Conservation (phyloP, 2,888 invertebrate species). For the Agriopis aurantiaria region DNA sequence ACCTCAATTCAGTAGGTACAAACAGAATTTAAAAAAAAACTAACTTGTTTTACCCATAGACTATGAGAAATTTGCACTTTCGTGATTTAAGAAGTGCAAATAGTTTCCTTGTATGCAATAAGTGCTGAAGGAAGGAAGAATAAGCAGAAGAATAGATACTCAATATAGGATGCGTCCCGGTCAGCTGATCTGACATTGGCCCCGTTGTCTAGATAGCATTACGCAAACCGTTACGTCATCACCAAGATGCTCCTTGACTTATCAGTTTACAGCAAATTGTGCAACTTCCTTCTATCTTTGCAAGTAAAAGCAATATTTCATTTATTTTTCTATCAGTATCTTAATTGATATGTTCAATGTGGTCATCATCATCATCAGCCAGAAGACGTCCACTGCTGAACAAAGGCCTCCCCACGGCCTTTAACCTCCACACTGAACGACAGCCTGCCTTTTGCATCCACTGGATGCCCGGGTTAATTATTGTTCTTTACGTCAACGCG, state of each 20-base stretch:
- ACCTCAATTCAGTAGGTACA: background rate
- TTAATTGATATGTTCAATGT: too few relatives aligned
- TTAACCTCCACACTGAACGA: too few relatives aligned
- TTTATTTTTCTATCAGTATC: too few relatives aligned
- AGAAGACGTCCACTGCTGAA: too few relatives aligned
- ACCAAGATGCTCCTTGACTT: slow-evolving; percentile 36
- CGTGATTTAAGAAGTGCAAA: background rate
- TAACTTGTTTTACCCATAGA: background rate
- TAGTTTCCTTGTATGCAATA: too few relatives aligned
- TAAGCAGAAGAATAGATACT: slow-evolving; percentile 28
- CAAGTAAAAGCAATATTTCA: background rate
- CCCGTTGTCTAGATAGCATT: slow-evolving; percentile 71
- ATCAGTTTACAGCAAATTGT: slow-evolving; percentile 39
- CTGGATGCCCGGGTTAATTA: too few relatives aligned
- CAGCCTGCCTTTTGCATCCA: too few relatives aligned
- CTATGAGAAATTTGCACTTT: background rate
- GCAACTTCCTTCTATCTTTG: slow-evolving; percentile 36
- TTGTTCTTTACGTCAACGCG: too few relatives aligned
- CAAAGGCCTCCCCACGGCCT: too few relatives aligned
- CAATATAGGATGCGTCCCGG: slow-evolving; percentile 56
- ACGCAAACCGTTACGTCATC: slow-evolving; percentile 57
- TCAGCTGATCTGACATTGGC: slow-evolving; percentile 77
- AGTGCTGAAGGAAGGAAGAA: slow-evolving; percentile 18
- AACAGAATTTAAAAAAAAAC: too few relatives aligned
- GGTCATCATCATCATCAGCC: too few relatives aligned